Conservation (phyloP, 2,113 vertebrate genomes). For the Poeciliopsis turrubarensis region DNA sequence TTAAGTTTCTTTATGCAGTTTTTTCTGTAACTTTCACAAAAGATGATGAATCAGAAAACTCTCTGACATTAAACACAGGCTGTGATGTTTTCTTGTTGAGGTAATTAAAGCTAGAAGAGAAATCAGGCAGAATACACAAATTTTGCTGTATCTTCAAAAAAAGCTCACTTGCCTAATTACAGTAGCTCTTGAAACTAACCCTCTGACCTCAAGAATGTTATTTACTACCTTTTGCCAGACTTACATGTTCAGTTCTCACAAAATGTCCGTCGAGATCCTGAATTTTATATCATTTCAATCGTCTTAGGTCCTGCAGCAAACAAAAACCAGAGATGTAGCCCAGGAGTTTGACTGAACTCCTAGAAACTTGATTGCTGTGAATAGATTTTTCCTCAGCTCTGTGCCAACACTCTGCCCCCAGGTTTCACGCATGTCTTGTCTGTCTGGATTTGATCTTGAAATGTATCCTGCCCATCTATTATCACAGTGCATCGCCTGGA, state of each 20-base stretch:
- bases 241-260: conserved; percentile 3
- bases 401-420: conserved; percentile 18
- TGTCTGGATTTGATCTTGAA: conserved; percentile 55
- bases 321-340: conserved; percentile 1
- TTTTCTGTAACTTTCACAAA: background rate
- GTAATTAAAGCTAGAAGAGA: background rate
- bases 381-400: background rate
- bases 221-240: conserved; percentile 5
- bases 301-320: conserved; percentile 5
- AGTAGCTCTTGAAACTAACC: conserved; percentile 7
- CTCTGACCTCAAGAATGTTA: background rate
- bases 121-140: background rate
- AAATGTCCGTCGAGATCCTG: background rate
- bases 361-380: conserved; percentile 33
- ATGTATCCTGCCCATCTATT: conserved; percentile 68
- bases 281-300: background rate
- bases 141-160: conserved; percentile 4
- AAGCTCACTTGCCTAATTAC: background rate
- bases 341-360: conserved; percentile 23
- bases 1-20: background rate
- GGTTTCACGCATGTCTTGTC: conserved; percentile 20
- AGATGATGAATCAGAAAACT: conserved; percentile 9
- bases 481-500: conserved; percentile 39
- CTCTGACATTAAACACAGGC: background rate
- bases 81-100: conserved; percentile 3